Conservation (phyloP, 1,140 invertebrate species). For the Pogonomyrmex californicus region DNA sequence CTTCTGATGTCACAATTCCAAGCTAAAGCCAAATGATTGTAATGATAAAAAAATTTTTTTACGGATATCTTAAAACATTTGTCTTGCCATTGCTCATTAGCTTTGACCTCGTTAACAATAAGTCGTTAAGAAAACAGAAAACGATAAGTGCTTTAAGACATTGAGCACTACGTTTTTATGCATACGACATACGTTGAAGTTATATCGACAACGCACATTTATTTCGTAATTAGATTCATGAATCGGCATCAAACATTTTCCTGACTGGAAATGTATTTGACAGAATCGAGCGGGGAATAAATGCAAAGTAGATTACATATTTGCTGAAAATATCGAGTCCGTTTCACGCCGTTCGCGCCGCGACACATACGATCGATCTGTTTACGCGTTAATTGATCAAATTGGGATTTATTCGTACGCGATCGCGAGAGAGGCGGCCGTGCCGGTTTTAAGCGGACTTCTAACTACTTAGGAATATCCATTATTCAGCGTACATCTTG, state of each 20-base stretch:
- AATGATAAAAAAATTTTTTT: background rate
- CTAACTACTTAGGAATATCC: constrained; percentile 81
- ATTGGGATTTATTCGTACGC: constrained; percentile 67
- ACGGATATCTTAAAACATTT: background rate
- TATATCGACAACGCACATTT: background rate
- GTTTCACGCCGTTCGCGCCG: background rate
- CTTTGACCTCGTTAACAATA: background rate
- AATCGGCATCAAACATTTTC: background rate
- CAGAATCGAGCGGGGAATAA: background rate
- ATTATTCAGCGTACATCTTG: constrained; percentile 85
- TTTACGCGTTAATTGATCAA: constrained; percentile 70
- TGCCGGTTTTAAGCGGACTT: constrained; percentile 75
- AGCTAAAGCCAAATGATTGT: background rate
- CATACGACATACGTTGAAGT: background rate
- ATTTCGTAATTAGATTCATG: background rate
- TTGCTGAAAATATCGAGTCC: background rate
- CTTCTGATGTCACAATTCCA: background rate
- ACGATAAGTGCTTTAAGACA: background rate
- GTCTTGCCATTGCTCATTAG: background rate
- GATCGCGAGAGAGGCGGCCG: constrained; percentile 47
- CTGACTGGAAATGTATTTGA: background rate
- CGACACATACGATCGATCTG: constrained; percentile 53
- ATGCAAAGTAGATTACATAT: background rate
- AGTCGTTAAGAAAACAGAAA: background rate
- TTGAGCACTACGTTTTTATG: background rate